Evolutionary conservation across 2,113 vertebrate genomes (phyloP).

Genomic region (Pituophis catenifer): DNA sequence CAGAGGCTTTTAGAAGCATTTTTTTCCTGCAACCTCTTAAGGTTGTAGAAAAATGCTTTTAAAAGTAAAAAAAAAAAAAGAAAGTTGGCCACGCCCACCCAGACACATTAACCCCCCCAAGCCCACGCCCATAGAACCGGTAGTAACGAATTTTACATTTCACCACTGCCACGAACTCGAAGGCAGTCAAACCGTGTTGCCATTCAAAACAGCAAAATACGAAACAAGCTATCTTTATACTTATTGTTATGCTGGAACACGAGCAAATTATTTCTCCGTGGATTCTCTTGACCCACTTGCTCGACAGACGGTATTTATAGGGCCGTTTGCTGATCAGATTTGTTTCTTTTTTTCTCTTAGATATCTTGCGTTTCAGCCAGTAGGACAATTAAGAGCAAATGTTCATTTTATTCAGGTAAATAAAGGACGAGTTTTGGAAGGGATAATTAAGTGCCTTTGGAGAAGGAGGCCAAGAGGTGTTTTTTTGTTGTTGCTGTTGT

Average conservation of each 20-base stretch:
- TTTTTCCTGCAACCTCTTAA: too few relatives aligned
- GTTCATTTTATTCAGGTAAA: constrained; percentile 49
- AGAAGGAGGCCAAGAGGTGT: constrained; percentile 32
- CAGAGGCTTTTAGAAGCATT: too few relatives aligned
- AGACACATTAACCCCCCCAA: too few relatives aligned
- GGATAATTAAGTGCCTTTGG: constrained; percentile 62
- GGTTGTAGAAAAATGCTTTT: too few relatives aligned
- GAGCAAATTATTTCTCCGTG: accelerated
- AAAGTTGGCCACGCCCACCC: too few relatives aligned
- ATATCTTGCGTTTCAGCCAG: constrained; percentile 48
- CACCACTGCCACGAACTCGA: background rate
- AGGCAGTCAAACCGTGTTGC: background rate
- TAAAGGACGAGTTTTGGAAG: constrained; percentile 22
- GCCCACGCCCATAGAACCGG: too few relatives aligned
- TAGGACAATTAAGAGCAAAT: constrained; percentile 65
- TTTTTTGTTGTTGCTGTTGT: background rate
- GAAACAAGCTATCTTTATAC: background rate
- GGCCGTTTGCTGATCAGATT: constrained; percentile 34
- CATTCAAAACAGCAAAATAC: background rate
- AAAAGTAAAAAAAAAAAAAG: too few relatives aligned
- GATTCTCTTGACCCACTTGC: constrained; percentile 25
- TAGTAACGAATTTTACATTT: too few relatives aligned
- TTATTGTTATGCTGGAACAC: background rate
- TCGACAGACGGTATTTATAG: constrained; percentile 40
- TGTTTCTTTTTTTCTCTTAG: constrained; percentile 17